Percentiles rank a stretch among this genome's conserved stretches.
These are phyloP conservation scores for Stomatorhinus ivindoensis DNA, from an alignment of 2,113 vertebrate species.

Conservation along the genomic window DNA sequence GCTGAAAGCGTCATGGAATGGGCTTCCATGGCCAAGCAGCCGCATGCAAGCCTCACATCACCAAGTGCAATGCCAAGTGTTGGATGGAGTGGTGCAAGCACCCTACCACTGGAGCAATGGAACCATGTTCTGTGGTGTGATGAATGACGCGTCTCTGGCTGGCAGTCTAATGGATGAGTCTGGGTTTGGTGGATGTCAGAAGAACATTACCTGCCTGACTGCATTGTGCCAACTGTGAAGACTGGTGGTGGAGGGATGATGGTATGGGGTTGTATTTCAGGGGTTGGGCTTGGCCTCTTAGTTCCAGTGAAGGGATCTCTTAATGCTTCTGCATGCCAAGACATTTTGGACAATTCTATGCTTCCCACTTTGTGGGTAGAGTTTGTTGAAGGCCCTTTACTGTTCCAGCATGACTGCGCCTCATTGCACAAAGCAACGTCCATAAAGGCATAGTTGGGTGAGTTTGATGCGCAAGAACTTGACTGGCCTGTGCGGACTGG, in stretches of 20 bases:
- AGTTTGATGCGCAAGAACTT: background rate
- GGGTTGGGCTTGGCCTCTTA: background rate
- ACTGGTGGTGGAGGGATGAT: background rate
- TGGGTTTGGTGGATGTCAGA: background rate
- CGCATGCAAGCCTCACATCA: background rate
- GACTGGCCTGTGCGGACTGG: background rate
- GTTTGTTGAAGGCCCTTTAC: background rate
- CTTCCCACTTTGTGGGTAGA: background rate
- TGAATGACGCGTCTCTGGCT: background rate
- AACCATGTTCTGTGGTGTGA: background rate
- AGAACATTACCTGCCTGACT: background rate
- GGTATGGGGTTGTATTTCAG: background rate
- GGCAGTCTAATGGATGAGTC: background rate
- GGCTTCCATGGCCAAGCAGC: background rate
- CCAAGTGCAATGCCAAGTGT: background rate
- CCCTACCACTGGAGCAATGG: too few relatives aligned
- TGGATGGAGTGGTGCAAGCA: background rate
- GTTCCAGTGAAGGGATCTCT: background rate
- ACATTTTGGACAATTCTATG: background rate
- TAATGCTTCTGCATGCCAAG: background rate
- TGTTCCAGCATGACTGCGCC: background rate
- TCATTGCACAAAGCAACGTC: background rate
- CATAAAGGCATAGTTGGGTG: background rate
- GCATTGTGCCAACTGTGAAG: background rate
- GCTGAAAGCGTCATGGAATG: background rate